These are phyloP conservation scores for Rhagoletis pomonella DNA, from an alignment of 1,140 invertebrate species.

Conservation along the genomic window DNA sequence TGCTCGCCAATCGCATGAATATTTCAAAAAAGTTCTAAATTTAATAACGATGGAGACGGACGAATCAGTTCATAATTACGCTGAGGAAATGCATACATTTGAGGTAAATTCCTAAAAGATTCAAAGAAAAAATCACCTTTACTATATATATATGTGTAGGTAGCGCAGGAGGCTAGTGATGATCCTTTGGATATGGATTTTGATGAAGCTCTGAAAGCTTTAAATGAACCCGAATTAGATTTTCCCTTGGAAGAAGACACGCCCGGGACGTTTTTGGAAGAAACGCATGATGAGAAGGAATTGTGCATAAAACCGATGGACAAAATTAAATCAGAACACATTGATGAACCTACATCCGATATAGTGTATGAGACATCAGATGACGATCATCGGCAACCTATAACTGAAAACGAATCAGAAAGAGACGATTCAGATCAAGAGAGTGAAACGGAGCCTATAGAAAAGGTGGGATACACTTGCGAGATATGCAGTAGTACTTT, in stretches of 20 bases:
- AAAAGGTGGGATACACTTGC: background rate
- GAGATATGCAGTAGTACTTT: conserved; percentile 1
- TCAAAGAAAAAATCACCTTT: too few species aligned
- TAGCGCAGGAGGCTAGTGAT: background rate
- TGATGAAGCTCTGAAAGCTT: background rate
- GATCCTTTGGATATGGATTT: conserved; percentile 19
- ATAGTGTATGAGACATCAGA: too few species aligned
- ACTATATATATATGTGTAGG: background rate
- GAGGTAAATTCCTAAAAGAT: background rate
- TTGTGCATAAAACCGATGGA: too few species aligned
- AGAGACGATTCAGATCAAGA: background rate
- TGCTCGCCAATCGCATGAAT: background rate
- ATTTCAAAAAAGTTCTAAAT: background rate
- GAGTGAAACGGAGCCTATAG: background rate
- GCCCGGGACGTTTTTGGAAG: too few species aligned
- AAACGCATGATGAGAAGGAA: too few species aligned
- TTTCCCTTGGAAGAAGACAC: background rate
- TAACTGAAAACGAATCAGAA: background rate
- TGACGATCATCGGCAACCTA: too few species aligned
- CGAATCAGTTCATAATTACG: background rate
- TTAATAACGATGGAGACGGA: background rate
- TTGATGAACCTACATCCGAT: too few species aligned
- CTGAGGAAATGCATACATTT: background rate
- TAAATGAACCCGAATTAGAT: background rate
- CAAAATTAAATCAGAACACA: too few species aligned